Conservation (phyloP, 2,888 invertebrate genomes). For the Ochropleura plecta region DNA sequence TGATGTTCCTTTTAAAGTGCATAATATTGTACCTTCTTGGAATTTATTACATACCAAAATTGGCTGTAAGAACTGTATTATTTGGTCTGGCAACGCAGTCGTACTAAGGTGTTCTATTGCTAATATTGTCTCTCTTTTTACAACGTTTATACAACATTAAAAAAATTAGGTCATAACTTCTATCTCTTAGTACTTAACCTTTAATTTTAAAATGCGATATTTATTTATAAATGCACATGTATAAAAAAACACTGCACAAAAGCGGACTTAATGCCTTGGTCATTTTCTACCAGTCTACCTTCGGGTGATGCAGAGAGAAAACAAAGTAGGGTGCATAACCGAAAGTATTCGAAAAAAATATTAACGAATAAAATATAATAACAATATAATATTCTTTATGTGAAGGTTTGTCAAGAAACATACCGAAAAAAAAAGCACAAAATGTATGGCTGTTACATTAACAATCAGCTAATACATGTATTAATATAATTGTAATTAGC, state of each 20-base stretch:
- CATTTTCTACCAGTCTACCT: too few relatives aligned
- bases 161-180: neutral
- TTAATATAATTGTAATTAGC: conserved; percentile 38
- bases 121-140: neutral
- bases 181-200: neutral
- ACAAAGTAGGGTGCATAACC: too few relatives aligned
- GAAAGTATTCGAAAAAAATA: too few relatives aligned
- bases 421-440: neutral
- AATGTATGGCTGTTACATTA: neutral
- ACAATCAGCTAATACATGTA: neutral
- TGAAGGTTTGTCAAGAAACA: neutral
- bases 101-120: neutral
- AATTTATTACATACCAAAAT: neutral
- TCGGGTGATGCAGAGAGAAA: too few relatives aligned
- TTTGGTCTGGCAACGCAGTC: too few relatives aligned
- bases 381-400: too few relatives aligned
- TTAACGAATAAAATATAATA: too few relatives aligned
- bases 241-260: too few relatives aligned
- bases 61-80: neutral
- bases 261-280: too few relatives aligned
- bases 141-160: too few relatives aligned
- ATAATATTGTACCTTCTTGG: neutral
- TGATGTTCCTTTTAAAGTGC: neutral
- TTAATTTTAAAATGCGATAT: too few relatives aligned
- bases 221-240: too few relatives aligned